Conservation (phyloP, 2,113 vertebrate species). For the Ursus arctos region DNA sequence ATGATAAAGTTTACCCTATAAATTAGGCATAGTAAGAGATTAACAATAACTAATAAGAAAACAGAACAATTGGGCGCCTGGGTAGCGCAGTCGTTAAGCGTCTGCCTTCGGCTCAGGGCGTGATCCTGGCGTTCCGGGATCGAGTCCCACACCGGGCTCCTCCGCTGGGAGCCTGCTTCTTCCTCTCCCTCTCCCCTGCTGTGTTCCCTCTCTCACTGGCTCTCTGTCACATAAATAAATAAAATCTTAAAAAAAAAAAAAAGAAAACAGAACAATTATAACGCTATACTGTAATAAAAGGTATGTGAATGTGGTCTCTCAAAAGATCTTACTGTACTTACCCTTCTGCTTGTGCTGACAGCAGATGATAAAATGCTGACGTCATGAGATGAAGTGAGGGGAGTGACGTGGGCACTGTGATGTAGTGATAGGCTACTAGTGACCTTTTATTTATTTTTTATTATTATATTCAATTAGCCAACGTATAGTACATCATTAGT, state of each 20-base stretch:
- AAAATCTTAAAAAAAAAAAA: too few relatives aligned
- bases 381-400: neutral
- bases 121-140: too few relatives aligned
- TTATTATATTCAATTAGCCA: neutral
- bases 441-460: neutral
- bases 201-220: too few relatives aligned
- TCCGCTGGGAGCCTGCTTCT: too few relatives aligned
- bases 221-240: too few relatives aligned
- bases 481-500: neutral
- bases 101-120: too few relatives aligned
- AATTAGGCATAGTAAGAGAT: neutral
- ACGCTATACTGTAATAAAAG: neutral
- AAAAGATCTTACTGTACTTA: neutral
- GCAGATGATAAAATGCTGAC: neutral
- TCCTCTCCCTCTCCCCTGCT: too few relatives aligned
- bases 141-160: too few relatives aligned
- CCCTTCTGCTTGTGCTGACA: neutral
- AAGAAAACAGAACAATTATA: neutral
- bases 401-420: neutral
- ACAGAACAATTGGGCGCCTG: too few relatives aligned
- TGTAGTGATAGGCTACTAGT: neutral
- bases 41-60: neutral
- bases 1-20: neutral
- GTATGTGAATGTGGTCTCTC: neutral
- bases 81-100: too few relatives aligned